These are phyloP conservation scores for Athrips mouffetella DNA, from an alignment of 2,888 invertebrate genomes.

Conservation along the genomic window DNA sequence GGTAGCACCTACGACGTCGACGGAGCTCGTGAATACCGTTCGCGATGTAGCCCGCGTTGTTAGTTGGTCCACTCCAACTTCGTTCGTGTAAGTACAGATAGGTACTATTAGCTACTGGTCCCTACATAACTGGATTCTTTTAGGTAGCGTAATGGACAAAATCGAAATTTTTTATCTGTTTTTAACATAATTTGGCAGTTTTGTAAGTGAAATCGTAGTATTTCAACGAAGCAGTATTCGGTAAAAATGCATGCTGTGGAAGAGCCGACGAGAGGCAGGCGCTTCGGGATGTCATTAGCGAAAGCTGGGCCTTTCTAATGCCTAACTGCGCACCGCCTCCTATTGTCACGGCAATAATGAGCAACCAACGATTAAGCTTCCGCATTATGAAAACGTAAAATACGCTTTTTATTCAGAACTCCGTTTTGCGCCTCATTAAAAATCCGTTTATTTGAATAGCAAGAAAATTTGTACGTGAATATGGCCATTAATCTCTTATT, in stretches of 20 bases:
- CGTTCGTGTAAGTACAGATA: too few species aligned
- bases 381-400: constrained; percentile 41
- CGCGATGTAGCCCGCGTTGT: too few species aligned
- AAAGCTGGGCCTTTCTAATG: constrained; percentile 71
- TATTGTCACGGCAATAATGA: constrained; percentile 71
- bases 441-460: constrained; percentile 20
- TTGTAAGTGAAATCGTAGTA: constrained; percentile 1
- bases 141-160: too few species aligned
- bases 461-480: background rate
- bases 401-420: constrained; percentile 30
- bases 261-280: constrained; percentile 36
- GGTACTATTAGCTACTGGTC: too few species aligned
- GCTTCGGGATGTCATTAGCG: constrained; percentile 71
- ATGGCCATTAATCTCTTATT: background rate
- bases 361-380: constrained; percentile 66
- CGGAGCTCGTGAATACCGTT: too few species aligned
- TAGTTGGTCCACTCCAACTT: too few species aligned
- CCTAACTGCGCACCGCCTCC: constrained; percentile 68
- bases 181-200: too few species aligned
- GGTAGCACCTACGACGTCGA: too few species aligned
- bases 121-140: too few species aligned
- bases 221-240: constrained; percentile 62
- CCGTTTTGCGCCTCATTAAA: constrained; percentile 34
- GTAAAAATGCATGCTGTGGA: constrained; percentile 54
- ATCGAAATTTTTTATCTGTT: too few species aligned